phyloP scores from a whole-genome alignment of 2,113 vertebrate genomes.

The Elachura formosa region DNA sequence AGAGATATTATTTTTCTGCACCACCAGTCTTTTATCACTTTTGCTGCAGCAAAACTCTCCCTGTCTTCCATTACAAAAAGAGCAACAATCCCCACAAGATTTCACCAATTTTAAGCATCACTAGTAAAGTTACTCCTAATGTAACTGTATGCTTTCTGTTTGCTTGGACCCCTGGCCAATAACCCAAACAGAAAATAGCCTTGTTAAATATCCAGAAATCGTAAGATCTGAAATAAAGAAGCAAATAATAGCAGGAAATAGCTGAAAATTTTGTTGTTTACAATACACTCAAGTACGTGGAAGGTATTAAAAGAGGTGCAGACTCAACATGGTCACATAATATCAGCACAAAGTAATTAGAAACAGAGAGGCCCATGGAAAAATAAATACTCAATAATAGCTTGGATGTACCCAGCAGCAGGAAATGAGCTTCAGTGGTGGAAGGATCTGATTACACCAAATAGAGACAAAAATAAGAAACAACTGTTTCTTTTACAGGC shows the following conservation, averaged over 20 bases:
- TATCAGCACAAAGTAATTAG: not conserved
- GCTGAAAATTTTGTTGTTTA: not conserved
- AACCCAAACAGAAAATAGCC: not conserved
- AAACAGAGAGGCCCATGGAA: not conserved
- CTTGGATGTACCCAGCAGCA: not conserved
- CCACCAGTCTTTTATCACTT: not conserved
- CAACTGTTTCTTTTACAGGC: not conserved
- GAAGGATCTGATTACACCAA: not conserved
- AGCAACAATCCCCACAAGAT: not conserved
- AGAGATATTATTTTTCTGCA: not conserved
- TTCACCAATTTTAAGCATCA: not conserved
- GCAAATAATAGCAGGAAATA: not conserved
- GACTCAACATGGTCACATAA: not conserved
- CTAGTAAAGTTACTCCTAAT: not conserved
- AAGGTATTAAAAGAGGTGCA: not conserved
- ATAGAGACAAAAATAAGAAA: not conserved
- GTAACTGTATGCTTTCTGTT: not conserved
- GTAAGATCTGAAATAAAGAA: not conserved
- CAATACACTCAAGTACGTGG: not conserved
- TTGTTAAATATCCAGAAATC: not conserved
- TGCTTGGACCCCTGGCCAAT: not conserved
- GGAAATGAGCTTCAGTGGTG: not conserved
- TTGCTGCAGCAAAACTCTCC: not conserved
- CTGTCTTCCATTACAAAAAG: not conserved
- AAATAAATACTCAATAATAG: slow-evolving; percentile 23